phyloP scores from a whole-genome alignment of 30 jellyfish, hydroid and myxozoan species.

The Nemopilema nomurai region DNA sequence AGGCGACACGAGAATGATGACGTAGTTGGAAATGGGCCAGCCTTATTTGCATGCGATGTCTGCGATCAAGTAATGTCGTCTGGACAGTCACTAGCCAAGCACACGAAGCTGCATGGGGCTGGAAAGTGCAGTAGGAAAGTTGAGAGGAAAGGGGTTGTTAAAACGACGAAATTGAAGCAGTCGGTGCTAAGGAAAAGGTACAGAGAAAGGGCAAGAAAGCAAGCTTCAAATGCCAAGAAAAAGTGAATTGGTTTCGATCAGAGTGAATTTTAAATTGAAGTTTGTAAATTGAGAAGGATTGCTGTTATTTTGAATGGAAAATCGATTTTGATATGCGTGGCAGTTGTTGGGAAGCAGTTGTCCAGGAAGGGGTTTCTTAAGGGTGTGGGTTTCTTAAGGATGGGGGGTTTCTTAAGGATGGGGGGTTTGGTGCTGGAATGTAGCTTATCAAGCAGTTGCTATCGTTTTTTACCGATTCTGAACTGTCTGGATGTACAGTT shows the following conservation, averaged over 20 bases:
- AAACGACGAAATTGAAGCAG: neutral
- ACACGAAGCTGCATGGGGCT: neutral
- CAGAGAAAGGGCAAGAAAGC: neutral
- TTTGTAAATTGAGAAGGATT: neutral
- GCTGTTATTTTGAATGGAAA: neutral
- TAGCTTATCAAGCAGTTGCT: too few relatives aligned
- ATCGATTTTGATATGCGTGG: neutral
- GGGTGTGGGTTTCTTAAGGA: too few relatives aligned
- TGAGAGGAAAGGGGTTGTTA: neutral
- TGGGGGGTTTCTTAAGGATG: too few relatives aligned
- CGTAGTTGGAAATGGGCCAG: neutral
- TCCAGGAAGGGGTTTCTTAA: too few relatives aligned
- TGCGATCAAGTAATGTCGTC: neutral
- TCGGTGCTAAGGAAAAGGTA: neutral
- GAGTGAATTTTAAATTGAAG: neutral
- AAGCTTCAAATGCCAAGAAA: neutral
- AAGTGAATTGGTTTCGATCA: neutral
- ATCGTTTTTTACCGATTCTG: neutral
- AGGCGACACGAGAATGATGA: constrained; percentile 19
- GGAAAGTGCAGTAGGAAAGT: neutral
- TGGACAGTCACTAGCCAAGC: neutral
- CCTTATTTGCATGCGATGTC: neutral
- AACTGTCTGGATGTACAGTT: neutral
- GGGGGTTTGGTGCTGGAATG: too few relatives aligned
- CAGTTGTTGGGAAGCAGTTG: too few relatives aligned